Base-by-base conservation (phyloP, 2,113 vertebrate genomes). In the Paramormyrops kingsleyae region DNA sequence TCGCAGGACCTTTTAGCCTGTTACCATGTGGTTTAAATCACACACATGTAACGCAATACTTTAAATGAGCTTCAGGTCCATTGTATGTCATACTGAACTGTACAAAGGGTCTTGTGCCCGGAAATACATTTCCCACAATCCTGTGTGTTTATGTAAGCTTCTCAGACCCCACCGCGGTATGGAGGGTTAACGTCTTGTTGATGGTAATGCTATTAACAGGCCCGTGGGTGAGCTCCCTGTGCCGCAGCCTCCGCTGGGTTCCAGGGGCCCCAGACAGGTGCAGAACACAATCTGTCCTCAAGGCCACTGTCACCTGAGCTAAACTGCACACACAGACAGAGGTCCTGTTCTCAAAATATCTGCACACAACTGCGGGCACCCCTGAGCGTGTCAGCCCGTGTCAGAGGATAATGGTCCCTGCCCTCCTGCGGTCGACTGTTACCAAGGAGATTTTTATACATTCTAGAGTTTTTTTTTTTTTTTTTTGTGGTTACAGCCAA, bases 211-310 rank as follows among this genome's bases (percentile, higher is more conserved):
- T 80, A 80, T 80, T 80, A 80, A 39, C 35, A 17, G 31, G 31
- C 35, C 35, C 13, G 31, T 80, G 74, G 74, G 31, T 42, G 31
- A 80, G 35, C 31, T 80, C 74, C 74, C 74, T 17, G 74, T 42
- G 35, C 4, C 74, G 15, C 74, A 42, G 74, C 74, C 74, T 80
- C 74, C 13, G 5, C 35, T 80, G 74, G 74, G 74, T 5, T 80
- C 74, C 74, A 39, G 74, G 35, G 10, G 15, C 31, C 39, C 17
- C 52, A 88, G 21, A 59, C 87, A 88, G 52, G 87, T 88, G 39
- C 87, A 88, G 59, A 66, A 66, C 87, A 62, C 74, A 80, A 80
- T 80, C 74, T 80, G 31, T 80, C 74, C 74, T 42, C 74, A 80
- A 42, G 74, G 35, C 74, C 74, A 80, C 74, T 42, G 74, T 80